A percentile compares a stretch with the other conserved stretches of the same genome.
phyloP scores from a whole-genome alignment of 2,888 invertebrate genomes.

The Scotopteryx bipunctaria region DNA sequence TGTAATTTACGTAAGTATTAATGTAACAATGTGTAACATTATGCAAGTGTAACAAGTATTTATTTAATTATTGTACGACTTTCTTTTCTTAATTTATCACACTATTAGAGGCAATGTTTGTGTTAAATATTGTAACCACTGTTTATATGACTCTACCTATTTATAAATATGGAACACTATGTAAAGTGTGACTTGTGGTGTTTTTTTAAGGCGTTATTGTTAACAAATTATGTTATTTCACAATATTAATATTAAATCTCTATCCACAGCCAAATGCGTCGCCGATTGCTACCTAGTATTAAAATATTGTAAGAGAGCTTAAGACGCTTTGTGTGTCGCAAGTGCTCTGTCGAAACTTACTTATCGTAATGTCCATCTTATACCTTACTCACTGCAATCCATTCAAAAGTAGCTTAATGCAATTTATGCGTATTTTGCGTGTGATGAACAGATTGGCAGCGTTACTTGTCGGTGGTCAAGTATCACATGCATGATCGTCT shows the following conservation, averaged over 20 bases:
- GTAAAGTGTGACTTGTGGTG: conserved; percentile 46
- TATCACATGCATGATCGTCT: conserved; percentile 54
- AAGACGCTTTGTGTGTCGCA: conserved; percentile 78
- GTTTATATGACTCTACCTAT: conserved; percentile 57
- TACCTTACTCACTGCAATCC: conserved; percentile 58
- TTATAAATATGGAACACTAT: conserved; percentile 53
- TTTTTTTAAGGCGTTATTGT: conserved; percentile 56
- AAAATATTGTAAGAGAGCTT: conserved; percentile 44
- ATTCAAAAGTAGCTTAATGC: conserved; percentile 50
- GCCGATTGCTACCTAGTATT: conserved; percentile 43
- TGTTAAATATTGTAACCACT: conserved; percentile 56
- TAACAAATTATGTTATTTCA: conserved; percentile 50
- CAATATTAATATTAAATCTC: conserved; percentile 44
- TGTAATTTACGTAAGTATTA: conserved; percentile 66
- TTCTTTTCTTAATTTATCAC: conserved; percentile 76
- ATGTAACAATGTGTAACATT: conserved; percentile 77
- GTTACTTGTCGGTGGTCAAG: conserved; percentile 49
- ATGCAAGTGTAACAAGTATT: conserved; percentile 76
- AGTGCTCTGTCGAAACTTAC: conserved; percentile 70
- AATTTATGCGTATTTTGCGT: conserved; percentile 37
- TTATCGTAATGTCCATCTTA: conserved; percentile 81
- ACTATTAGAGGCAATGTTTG: conserved; percentile 64
- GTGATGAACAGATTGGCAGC: conserved; percentile 62
- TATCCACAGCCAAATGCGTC: conserved; percentile 71
- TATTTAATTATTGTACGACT: conserved; percentile 73